phyloP scores from a whole-genome alignment of 1,140 invertebrate genomes.

The Leptinotarsa undecemlineata region DNA sequence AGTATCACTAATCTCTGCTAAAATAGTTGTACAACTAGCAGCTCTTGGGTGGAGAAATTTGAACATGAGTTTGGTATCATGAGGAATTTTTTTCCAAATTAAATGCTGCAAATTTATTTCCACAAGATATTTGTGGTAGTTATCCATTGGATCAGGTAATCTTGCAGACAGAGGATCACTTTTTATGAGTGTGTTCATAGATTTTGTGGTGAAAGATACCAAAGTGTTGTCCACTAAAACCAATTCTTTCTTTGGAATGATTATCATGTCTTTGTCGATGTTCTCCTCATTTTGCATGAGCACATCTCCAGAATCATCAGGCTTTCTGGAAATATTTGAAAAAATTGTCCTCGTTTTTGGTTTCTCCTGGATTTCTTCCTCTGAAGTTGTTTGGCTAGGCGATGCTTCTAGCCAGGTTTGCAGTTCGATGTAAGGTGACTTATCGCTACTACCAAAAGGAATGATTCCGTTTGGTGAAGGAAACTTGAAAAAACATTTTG shows the following conservation, averaged over 20 bases:
- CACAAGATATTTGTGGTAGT: slow-evolving; percentile 32
- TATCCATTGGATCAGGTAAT: slow-evolving; percentile 20
- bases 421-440: slow-evolving; percentile 32
- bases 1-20: slow-evolving; percentile 30
- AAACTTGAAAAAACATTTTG: slow-evolving; percentile 41
- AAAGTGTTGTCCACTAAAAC: neutral
- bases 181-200: slow-evolving; percentile 35
- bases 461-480: slow-evolving; percentile 39
- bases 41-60: slow-evolving; percentile 57
- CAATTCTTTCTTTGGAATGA: neutral
- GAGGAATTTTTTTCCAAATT: slow-evolving; percentile 27
- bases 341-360: slow-evolving; percentile 18
- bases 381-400: neutral
- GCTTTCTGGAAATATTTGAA: slow-evolving; percentile 14
- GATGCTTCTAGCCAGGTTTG: slow-evolving; percentile 30
- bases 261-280: neutral
- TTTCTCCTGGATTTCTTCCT: slow-evolving; percentile 20
- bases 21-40: slow-evolving; percentile 45
- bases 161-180: slow-evolving; percentile 31
- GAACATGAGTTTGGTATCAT: slow-evolving; percentile 35
- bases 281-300: neutral
- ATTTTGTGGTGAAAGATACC: slow-evolving; percentile 30
- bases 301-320: slow-evolving; percentile 16
- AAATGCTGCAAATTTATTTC: slow-evolving; percentile 33
- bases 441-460: slow-evolving; percentile 32